Conservation (phyloP, 2,888 invertebrate species). For the Coecobrya sp. region DNA sequence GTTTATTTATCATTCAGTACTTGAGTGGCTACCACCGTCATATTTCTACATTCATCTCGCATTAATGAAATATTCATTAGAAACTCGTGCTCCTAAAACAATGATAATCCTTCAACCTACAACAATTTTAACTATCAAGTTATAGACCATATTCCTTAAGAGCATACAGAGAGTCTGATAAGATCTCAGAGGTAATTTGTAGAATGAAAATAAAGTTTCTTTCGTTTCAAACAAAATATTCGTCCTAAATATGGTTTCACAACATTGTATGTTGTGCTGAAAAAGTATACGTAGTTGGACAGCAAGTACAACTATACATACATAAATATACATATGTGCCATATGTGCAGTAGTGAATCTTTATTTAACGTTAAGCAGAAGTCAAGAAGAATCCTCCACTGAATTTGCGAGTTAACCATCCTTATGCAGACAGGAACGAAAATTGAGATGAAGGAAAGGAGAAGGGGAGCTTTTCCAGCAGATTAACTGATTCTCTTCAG, state of each 20-base stretch:
- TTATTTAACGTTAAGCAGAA: slow-evolving; percentile 38
- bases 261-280: not conserved
- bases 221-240: not conserved
- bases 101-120: not conserved
- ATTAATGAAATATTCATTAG: slow-evolving; percentile 38
- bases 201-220: not conserved
- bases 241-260: not conserved
- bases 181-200: not conserved
- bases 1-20: slow-evolving; percentile 12
- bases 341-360: not conserved
- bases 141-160: not conserved
- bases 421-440: slow-evolving; percentile 24
- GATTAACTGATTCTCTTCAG: slow-evolving; percentile 63
- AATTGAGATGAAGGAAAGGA: slow-evolving; percentile 41
- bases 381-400: slow-evolving; percentile 27
- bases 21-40: not conserved
- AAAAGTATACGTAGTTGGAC: not conserved
- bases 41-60: not conserved
- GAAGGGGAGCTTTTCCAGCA: slow-evolving; percentile 43
- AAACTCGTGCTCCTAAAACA: not conserved
- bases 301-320: not conserved
- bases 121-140: not conserved
- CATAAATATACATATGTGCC: too few species aligned
- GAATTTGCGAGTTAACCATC: slow-evolving; percentile 36
- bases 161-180: not conserved